These are phyloP conservation scores for Nixonia krombeini DNA, from an alignment of 1,140 invertebrate species.

Conservation along the genomic window DNA sequence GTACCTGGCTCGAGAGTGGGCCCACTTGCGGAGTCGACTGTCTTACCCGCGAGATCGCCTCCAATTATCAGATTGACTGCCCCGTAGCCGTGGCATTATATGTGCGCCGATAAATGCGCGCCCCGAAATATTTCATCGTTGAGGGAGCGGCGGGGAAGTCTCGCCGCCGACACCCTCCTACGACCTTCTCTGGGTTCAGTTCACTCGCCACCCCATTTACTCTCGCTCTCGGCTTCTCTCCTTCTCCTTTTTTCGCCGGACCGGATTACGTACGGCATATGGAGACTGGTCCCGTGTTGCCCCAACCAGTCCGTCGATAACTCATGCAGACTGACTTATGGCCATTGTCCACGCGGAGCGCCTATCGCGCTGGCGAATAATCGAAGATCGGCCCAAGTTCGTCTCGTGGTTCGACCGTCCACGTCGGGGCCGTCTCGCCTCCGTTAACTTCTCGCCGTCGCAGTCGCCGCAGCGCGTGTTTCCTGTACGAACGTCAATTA, in stretches of 20 bases:
- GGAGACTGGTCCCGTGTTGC: slow-evolving; percentile 36
- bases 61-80: slow-evolving; percentile 57
- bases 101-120: slow-evolving; percentile 35
- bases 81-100: slow-evolving; percentile 38
- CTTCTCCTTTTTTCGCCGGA: slow-evolving; percentile 17
- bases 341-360: slow-evolving; percentile 33
- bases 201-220: slow-evolving; percentile 45
- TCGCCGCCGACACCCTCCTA: slow-evolving; percentile 23
- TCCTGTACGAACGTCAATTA: not conserved
- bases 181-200: slow-evolving; percentile 17
- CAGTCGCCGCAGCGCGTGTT: too few species aligned
- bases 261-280: slow-evolving; percentile 38
- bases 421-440: slow-evolving; percentile 36
- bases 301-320: slow-evolving; percentile 49
- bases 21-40: slow-evolving; percentile 20
- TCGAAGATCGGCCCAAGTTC: slow-evolving; percentile 29
- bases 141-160: slow-evolving; percentile 21
- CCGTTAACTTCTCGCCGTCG: slow-evolving; percentile 31
- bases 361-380: slow-evolving; percentile 44
- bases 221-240: slow-evolving; percentile 31
- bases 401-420: not conserved
- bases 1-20: slow-evolving; percentile 12
- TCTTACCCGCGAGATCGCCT: slow-evolving; percentile 23
- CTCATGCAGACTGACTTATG: slow-evolving; percentile 57
- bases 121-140: slow-evolving; percentile 48